phyloP scores from a whole-genome alignment of 2,797 vertebrate species.

The Odontamblyopus rebecca region DNA sequence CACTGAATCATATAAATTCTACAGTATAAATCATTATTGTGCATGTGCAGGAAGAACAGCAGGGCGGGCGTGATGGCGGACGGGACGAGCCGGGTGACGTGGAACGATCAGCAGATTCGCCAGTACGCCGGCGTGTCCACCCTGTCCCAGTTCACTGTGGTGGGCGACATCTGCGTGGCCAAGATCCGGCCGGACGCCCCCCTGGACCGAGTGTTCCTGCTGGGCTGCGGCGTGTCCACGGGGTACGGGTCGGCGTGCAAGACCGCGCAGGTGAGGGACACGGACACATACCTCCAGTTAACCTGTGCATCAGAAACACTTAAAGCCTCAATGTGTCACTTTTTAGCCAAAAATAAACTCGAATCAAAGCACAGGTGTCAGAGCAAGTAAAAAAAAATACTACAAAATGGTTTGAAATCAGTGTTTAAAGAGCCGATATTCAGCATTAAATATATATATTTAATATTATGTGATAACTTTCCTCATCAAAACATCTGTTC shows the following conservation, averaged over 20 bases:
- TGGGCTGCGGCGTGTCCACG: conserved; percentile 91
- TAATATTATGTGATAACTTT: too few species aligned
- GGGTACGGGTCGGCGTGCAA: conserved; percentile 91
- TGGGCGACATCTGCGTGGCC: conserved; percentile 87
- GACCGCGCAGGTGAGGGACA: conserved; percentile 81
- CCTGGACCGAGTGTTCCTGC: conserved; percentile 88
- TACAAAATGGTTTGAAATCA: too few species aligned
- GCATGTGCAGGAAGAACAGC: conserved; percentile 37
- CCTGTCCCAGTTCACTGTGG: conserved; percentile 92
- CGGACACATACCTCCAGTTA: not conserved
- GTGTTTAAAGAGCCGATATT: too few species aligned
- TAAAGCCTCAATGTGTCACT: too few species aligned
- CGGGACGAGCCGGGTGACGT: conserved; percentile 70
- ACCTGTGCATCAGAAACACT: too few species aligned
- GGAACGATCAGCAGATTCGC: conserved; percentile 84
- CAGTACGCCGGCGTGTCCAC: conserved; percentile 93
- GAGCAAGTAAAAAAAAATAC: too few species aligned
- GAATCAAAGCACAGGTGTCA: too few species aligned
- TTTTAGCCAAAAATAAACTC: too few species aligned
- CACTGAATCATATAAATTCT: too few species aligned
- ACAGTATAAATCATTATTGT: not conserved
- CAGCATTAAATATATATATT: too few species aligned
- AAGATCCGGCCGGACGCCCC: conserved; percentile 85
- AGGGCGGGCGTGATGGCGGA: conserved; percentile 54
- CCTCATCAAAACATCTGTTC: too few species aligned